Percentiles rank a stretch among this genome's conserved stretches.
Evolutionary conservation across 2,888 invertebrate species (phyloP).

Genomic region (Conchocele bisecta): DNA sequence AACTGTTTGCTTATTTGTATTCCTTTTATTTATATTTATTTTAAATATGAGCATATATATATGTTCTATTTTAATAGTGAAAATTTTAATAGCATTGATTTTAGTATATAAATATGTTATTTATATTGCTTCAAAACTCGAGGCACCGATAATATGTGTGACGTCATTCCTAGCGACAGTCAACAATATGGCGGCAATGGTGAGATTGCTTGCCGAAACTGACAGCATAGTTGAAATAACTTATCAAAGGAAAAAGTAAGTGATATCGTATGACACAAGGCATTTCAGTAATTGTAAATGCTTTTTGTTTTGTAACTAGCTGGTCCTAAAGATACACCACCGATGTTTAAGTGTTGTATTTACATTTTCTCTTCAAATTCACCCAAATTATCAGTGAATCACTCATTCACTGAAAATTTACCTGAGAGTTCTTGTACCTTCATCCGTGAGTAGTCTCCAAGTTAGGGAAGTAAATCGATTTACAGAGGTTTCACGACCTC

Average conservation of each 20-base stretch:
- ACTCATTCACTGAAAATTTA: too few relatives aligned
- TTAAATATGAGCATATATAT: neutral
- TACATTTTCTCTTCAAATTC: too few relatives aligned
- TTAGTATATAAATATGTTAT: neutral
- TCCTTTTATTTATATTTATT: neutral
- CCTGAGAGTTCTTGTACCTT: too few relatives aligned
- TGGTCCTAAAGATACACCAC: too few relatives aligned
- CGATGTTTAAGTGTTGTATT: too few relatives aligned
- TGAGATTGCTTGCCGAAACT: slow-evolving; percentile 72
- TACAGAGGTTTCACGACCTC: too few relatives aligned
- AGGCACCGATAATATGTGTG: too few relatives aligned
- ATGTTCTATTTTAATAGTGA: neutral
- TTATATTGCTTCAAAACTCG: neutral
- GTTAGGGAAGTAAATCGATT: too few relatives aligned
- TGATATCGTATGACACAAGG: neutral
- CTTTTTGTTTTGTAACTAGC: neutral
- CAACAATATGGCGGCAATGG: slow-evolving; percentile 81
- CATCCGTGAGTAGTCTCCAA: too few relatives aligned
- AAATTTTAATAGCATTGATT: neutral
- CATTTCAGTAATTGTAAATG: neutral
- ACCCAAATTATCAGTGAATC: too few relatives aligned
- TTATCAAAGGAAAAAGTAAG: slow-evolving; percentile 76
- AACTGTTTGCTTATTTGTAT: neutral
- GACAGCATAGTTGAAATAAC: slow-evolving; percentile 71
- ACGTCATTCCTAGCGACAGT: slow-evolving; percentile 69